Base-by-base conservation (phyloP, 2,113 vertebrate species). In the Solea solea region DNA sequence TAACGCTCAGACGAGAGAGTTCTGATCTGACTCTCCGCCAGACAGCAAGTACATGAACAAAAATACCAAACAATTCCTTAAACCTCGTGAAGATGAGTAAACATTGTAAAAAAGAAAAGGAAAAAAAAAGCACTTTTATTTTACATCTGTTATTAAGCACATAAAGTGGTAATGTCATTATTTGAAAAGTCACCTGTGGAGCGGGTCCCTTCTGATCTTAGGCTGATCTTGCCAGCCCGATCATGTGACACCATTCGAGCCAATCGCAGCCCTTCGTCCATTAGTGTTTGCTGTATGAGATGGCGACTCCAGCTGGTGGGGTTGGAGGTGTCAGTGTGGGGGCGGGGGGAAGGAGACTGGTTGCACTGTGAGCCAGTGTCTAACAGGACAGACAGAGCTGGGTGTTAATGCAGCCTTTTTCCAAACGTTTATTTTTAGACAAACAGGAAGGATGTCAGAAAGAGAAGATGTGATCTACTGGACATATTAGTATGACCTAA, bases 191-290 rank as follows among this genome's bases (percentile, higher is more conserved):
- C 92, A 97, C 97, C 97, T 95, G 95, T 89, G 16, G 90, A 89
- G 40, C 94, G 95, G 76, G 93, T 89, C 82, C 95, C 95, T 34
- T 95, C 95, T 41, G 95, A 93, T 79, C 92, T 93, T 76, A 96
- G 95, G 91, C 93, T 96, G 92, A 96, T 86, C 82, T 94, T 94
- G 81, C 94, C 94, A 12, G 70, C 82, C 0, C 95, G 94, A 59
- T 96, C 96, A 46, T 96, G 95, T 28, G 97, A 99, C 75, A 98
- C 96, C 91, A 98, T 94, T 72, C 96, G 95, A 80, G 97, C 97
- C 93, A 98, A 86, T 90, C 97, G 95, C 89, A 99, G 94, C 85
- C 97, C 97, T 93, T 98, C 96, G 10, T 98, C 96, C 96, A 98
- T 97, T 83, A 98, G 93, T 12, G 96, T 97, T 93, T 98, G 97